Evolutionary conservation across 2,888 invertebrate species (phyloP), one percentile per base, ranked within the genome.

Genomic region (Portevinia maculata): DNA sequence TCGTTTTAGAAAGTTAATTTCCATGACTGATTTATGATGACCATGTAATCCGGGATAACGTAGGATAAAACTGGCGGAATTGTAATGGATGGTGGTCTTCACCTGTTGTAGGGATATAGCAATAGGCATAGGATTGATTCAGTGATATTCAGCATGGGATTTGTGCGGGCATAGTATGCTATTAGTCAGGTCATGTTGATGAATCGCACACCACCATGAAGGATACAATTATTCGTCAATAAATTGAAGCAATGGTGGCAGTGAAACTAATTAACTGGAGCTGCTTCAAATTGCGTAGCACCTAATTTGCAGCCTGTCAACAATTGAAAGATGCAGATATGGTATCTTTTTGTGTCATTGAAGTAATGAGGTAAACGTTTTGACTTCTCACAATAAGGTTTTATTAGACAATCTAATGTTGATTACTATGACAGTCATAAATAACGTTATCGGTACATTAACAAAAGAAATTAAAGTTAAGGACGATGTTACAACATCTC

Each of bases 11-110:
- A 74, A 67, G 55, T 74, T 74, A 73, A 79, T 73, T 60, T 67
- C 21, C 53, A 55, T 79, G 79, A 74, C 67, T 73, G 79, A 79
- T 79, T 67, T 44, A 71, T 55, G 34, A 50, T 60, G 67, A 60
- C 48, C 46, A 46, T 39, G 74, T 74, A 79, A 62, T 74, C 65
- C 41, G 28, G 46, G 32, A 3, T 44, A 24, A 53, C 15, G 28
- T 60, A 4, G 62, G 28, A 62, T 71, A 44, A 52, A 53, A 39
- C 19, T 34, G 46, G 37, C n/a, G 46, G 5, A 44, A 8, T 28
- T 48, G 48, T 11, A 30, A 11, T 46, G 37, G 19, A n/a, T 59
- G 37, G 3, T 19, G 11, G 37, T 11, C 9, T 28, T 8, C 50
- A 70, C 70, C 70, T 70, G 60, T 70, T 60, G 70, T 59, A 3